Conservation (phyloP, 1,140 invertebrate species). For the Atta cephalotes region DNA sequence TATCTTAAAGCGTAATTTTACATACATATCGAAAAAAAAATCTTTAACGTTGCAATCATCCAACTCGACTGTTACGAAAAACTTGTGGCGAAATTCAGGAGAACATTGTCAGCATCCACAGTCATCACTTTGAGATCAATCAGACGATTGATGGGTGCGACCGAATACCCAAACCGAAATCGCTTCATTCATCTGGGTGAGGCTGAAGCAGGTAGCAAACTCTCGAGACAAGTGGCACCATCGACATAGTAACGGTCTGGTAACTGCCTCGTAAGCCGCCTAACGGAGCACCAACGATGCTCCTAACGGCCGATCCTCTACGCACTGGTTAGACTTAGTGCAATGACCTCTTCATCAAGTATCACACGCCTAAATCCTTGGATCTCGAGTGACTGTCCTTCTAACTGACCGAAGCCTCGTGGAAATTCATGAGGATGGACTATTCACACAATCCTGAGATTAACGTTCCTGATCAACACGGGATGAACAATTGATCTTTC, state of each 20-base stretch:
- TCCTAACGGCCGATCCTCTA: constrained; percentile 66
- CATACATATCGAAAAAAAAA: background rate
- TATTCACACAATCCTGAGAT: constrained; percentile 23
- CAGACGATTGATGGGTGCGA: constrained; percentile 65
- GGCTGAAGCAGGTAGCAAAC: constrained; percentile 69
- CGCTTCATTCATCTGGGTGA: constrained; percentile 62
- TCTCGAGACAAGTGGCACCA: constrained; percentile 79
- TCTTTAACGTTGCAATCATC: background rate
- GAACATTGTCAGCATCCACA: constrained; percentile 31
- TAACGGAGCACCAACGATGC: constrained; percentile 75
- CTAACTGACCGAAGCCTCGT: constrained; percentile 48
- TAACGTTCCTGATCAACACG: constrained; percentile 15
- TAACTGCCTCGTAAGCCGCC: constrained; percentile 83
- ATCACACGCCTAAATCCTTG: constrained; percentile 80
- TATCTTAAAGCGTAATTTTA: background rate
- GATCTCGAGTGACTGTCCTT: constrained; percentile 56
- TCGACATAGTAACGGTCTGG: constrained; percentile 81
- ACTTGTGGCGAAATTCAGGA: background rate
- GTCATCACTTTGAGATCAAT: constrained; percentile 41
- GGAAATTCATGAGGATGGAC: constrained; percentile 36
- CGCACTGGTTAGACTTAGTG: constrained; percentile 65
- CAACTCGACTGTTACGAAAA: background rate
- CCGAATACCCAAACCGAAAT: constrained; percentile 34
- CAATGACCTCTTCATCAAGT: constrained; percentile 82
- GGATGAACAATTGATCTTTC: constrained; percentile 45